A percentile compares a stretch with the other conserved stretches of the same genome.
Conservation (phyloP, 1,140 invertebrate species). For the Chironomus tepperi region DNA sequence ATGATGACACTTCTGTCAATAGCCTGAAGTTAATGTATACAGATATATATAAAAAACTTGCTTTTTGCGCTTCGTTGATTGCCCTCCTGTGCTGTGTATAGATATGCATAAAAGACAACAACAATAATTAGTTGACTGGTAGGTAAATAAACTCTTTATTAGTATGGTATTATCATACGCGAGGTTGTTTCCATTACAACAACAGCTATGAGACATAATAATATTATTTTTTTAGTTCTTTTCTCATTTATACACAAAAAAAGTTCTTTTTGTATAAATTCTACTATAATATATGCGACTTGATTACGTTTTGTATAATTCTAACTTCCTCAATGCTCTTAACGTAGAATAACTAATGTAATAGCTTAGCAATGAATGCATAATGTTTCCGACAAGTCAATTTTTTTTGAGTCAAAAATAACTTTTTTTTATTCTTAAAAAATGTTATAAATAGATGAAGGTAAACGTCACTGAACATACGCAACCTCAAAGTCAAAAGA, state of each 20-base stretch:
- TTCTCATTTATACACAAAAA: no score
- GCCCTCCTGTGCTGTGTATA: not conserved
- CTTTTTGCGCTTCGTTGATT: constrained; percentile 12
- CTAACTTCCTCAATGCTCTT: not conserved
- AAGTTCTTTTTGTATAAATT: not conserved
- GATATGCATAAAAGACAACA: not conserved
- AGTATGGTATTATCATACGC: not conserved
- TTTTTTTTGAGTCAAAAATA: no score
- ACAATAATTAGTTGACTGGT: not conserved
- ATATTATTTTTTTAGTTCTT: no score
- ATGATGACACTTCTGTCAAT: not conserved
- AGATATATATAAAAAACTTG: not conserved
- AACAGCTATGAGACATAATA: not conserved
- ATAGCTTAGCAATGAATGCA: not conserved
- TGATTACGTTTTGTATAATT: not conserved
- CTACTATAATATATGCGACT: constrained; percentile 2
- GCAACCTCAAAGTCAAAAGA: not conserved
- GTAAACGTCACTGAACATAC: constrained; percentile 12
- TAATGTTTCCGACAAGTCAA: no score
- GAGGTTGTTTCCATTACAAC: not conserved
- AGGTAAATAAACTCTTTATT: constrained; percentile 8
- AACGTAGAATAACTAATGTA: not conserved
- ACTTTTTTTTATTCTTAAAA: no score
- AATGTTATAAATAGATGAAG: no score
- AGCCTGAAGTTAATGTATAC: not conserved